Evolutionary conservation across 2,113 vertebrate genomes (phyloP).

Genomic region (Cheilinus undulatus): DNA sequence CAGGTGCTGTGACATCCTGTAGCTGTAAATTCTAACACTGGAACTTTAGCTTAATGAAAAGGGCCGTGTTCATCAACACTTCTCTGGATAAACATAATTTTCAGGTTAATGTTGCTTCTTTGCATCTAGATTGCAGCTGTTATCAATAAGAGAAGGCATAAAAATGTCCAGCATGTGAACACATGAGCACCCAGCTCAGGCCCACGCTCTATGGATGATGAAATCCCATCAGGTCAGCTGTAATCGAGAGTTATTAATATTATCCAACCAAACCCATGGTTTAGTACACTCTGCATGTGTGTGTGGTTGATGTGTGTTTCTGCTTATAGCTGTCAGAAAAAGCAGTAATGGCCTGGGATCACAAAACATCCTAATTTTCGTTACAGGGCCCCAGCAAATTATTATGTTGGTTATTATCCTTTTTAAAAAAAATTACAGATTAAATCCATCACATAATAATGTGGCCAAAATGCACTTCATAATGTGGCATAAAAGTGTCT

Average conservation of each 20-base stretch:
- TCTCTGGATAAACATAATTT: neutral
- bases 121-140: constrained; percentile 30
- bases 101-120: constrained; percentile 1
- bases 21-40: constrained; percentile 4
- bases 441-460: no score
- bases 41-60: neutral
- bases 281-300: constrained; percentile 16
- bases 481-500: no score
- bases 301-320: constrained; percentile 17
- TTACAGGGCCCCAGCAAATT: neutral
- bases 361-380: neutral
- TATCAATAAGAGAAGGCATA: constrained; percentile 52
- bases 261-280: constrained; percentile 62
- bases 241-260: constrained; percentile 83
- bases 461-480: no score
- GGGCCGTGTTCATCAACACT: no score
- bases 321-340: constrained; percentile 31
- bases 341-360: neutral
- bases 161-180: constrained; percentile 71
- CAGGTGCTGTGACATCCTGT: neutral
- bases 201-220: constrained; percentile 71
- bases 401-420: neutral
- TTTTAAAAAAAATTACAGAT: no score
- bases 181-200: constrained; percentile 59
- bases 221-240: constrained; percentile 80